phyloP scores from a whole-genome alignment of 1,140 invertebrate species.

The Varroa destructor region DNA sequence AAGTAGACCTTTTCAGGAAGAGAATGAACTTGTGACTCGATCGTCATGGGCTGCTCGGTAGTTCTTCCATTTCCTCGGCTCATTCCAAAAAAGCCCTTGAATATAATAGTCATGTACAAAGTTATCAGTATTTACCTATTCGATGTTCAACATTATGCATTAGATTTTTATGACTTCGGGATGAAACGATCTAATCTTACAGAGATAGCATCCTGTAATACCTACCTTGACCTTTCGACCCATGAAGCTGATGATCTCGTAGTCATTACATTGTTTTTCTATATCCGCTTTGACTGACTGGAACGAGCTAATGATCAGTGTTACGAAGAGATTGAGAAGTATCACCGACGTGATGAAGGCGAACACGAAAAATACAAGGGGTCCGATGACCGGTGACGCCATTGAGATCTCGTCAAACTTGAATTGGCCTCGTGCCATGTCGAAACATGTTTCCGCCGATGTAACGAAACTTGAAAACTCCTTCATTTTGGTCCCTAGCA shows the following conservation, averaged over 20 bases:
- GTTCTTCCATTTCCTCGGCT: background rate
- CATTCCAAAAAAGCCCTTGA: slow-evolving; percentile 23
- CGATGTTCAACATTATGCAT: background rate
- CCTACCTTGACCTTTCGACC: slow-evolving; percentile 39
- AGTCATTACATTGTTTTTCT: slow-evolving; percentile 41
- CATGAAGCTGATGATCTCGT: slow-evolving; percentile 44
- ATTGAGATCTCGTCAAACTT: slow-evolving; percentile 44
- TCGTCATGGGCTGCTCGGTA: background rate
- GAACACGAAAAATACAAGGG: slow-evolving; percentile 46
- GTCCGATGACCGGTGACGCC: slow-evolving; percentile 42
- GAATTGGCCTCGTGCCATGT: slow-evolving; percentile 48
- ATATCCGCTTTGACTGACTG: slow-evolving; percentile 39
- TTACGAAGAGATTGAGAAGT: slow-evolving; percentile 48
- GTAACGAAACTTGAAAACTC: slow-evolving; percentile 44
- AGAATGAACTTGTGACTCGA: slow-evolving; percentile 38
- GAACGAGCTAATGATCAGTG: slow-evolving; percentile 47
- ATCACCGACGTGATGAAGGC: slow-evolving; percentile 45
- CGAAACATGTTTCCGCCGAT: slow-evolving; percentile 44
- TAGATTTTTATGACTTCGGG: too few species aligned
- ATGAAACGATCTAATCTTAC: too few species aligned
- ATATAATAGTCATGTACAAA: background rate
- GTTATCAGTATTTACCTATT: background rate
- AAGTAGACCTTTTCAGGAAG: slow-evolving; percentile 39
- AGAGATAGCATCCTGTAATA: too few species aligned
- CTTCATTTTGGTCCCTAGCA: slow-evolving; percentile 41